phyloP scores from a whole-genome alignment of 2,113 vertebrate genomes.

The Hystrix cristata region DNA sequence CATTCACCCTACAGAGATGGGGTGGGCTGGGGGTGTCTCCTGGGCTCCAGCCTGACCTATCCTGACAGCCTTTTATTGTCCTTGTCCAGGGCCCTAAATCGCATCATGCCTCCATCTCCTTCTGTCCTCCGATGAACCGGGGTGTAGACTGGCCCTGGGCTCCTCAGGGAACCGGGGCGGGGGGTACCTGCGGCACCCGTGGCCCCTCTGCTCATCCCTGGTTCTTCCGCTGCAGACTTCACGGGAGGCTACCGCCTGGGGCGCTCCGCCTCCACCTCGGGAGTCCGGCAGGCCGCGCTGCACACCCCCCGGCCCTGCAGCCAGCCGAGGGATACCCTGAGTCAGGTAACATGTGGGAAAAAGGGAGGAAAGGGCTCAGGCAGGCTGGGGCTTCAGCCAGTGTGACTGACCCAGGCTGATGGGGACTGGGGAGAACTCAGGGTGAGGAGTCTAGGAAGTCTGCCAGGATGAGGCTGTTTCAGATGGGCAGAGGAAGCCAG shows the following conservation, averaged over 20 bases:
- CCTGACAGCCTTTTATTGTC: background rate
- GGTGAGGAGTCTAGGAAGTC: accelerated
- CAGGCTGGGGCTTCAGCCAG: background rate
- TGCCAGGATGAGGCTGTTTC: background rate
- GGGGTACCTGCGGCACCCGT: background rate
- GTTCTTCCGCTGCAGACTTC: constrained; percentile 88
- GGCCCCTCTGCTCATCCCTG: background rate
- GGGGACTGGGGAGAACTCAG: background rate
- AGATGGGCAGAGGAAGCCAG: background rate
- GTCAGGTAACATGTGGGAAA: constrained; percentile 88
- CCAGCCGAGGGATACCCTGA: constrained; percentile 91
- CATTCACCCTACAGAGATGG: background rate
- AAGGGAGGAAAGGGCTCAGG: background rate
- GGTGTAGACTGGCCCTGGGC: background rate
- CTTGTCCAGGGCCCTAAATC: background rate
- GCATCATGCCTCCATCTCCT: background rate
- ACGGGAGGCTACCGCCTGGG: constrained; percentile 91
- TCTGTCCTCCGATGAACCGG: background rate
- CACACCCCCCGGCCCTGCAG: constrained; percentile 94
- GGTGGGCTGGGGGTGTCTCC: background rate
- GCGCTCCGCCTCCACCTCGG: constrained; percentile 95
- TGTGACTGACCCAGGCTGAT: background rate
- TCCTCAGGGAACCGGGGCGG: background rate
- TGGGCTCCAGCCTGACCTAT: background rate
- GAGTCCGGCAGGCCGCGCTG: constrained; percentile 91